Evolutionary conservation across 2,797 vertebrate species (phyloP), one percentile per base, ranked within the genome.

Genomic region (Sebastes diaconus): DNA sequence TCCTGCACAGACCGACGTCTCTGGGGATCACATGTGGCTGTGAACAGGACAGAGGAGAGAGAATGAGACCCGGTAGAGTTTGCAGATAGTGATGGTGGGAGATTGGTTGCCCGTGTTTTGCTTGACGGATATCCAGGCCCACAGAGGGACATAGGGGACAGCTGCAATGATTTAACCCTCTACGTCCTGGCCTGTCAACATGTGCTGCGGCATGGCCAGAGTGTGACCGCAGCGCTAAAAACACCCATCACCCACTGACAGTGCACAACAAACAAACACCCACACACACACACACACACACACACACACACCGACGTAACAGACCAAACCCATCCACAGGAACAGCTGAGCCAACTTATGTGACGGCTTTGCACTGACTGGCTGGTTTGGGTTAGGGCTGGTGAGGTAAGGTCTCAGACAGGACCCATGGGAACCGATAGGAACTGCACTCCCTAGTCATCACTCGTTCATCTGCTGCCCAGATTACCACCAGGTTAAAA

Each of bases 1-100:
- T 99, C 99, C 95, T 99, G 99, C 81, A 99, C 96, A 73, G 99
- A 99, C 91, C 97, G 97, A 64, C 98, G 97, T 93, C 99, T 97
- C 94, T 98, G 97, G 73, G 97, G 92, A 78, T 98, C 98, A 69
- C 97, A 98, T 87, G 97, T 95, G 94, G 97, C 95, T 96, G 94
- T 87, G 67, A 77, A 86, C 36, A 52, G 52, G 57, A 88, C 61
- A 88, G 20, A 81, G 92, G 83, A 81, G 83, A 75, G 25, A 79
- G 84, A 94, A 92, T 91, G 85, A 96, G 92, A 90, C 61, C 87
- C 84, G 92, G 88, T 55, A 9, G 59, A 76, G 60, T 34, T 58
- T 52, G 20, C 0, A 2, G 58, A 77, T 22, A 39, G 50, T 54
- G 11, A 29, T 76, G 68, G 46, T 65, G 76, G 88, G 64, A 87